Evolutionary conservation across 2,113 vertebrate genomes (phyloP).

Genomic region (Clinocottus analis): DNA sequence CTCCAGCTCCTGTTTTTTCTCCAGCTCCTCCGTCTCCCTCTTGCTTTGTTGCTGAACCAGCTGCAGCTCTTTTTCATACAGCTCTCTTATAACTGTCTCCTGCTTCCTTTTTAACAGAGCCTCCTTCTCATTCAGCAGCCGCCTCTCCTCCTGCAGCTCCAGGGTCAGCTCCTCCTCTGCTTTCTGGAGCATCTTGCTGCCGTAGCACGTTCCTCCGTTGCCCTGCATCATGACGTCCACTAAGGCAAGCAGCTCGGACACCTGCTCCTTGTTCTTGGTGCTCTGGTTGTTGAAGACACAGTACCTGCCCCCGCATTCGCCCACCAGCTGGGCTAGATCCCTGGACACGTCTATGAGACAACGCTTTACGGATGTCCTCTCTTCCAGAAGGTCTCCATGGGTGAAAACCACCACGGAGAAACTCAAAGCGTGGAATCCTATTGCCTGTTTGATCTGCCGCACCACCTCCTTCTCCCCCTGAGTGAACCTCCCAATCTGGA

Average conservation of each 20-base stretch:
- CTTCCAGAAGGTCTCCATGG: conserved; percentile 58
- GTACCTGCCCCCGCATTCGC: conserved; percentile 59
- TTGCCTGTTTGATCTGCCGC: conserved; percentile 60
- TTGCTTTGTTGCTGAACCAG: conserved; percentile 27
- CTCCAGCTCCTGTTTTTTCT: conserved; percentile 33
- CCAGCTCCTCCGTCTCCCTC: conserved; percentile 49
- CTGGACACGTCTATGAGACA: conserved; percentile 41
- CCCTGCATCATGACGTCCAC: conserved; percentile 53
- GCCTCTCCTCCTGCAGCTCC: conserved; percentile 38
- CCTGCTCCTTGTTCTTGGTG: conserved; percentile 51
- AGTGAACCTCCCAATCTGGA: conserved; percentile 72
- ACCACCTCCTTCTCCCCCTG: conserved; percentile 58
- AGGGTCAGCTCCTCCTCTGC: conserved; percentile 53
- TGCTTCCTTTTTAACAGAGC: conserved; percentile 38
- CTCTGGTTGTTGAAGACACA: conserved; percentile 73
- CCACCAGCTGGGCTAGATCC: conserved; percentile 56
- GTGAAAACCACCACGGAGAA: conserved; percentile 70
- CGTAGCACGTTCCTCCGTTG: conserved; percentile 56
- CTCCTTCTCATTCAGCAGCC: conserved; percentile 36
- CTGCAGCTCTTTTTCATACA: conserved; percentile 49
- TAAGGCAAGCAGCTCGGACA: conserved; percentile 60
- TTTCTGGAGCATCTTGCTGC: conserved; percentile 50
- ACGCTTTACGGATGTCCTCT: conserved; percentile 18
- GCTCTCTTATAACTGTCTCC: conserved; percentile 35
- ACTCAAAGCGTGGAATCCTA: conserved; percentile 51